These are phyloP conservation scores for Capromys pilorides DNA, from an alignment of 2,797 vertebrate genomes.

Conservation along the genomic window DNA sequence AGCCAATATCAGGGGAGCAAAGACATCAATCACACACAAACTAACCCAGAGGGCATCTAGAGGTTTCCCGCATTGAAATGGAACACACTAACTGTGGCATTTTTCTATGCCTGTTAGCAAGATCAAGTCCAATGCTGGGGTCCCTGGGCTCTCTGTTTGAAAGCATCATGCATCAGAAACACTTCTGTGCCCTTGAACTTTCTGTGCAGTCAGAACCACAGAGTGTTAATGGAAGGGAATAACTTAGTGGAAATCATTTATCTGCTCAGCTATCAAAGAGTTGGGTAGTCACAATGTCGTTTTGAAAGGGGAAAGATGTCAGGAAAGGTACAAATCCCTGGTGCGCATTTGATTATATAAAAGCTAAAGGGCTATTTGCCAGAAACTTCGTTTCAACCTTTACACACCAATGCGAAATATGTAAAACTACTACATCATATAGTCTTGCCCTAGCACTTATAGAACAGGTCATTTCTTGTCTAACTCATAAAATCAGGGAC, in stretches of 20 bases:
- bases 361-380: constrained; percentile 56
- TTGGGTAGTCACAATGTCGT: constrained; percentile 47
- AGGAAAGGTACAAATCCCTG: constrained; percentile 65
- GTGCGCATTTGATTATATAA: constrained; percentile 69
- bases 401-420: neutral
- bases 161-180: constrained; percentile 73
- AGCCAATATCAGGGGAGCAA: constrained; percentile 57
- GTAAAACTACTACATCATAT: constrained; percentile 4
- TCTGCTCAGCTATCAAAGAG: constrained; percentile 71
- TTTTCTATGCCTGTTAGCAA: constrained; percentile 72
- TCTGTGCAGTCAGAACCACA: constrained; percentile 62
- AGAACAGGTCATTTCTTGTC: neutral
- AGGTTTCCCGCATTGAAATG: constrained; percentile 63
- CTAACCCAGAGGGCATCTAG: constrained; percentile 55
- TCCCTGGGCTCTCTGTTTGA: constrained; percentile 69
- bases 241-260: constrained; percentile 72
- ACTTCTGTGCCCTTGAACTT: constrained; percentile 70
- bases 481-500: neutral
- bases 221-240: constrained; percentile 58
- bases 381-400: constrained; percentile 51
- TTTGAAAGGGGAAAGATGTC: constrained; percentile 65
- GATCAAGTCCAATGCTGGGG: constrained; percentile 56
- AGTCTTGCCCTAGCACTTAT: neutral
- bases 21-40: constrained; percentile 69
- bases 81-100: constrained; percentile 55